These are phyloP conservation scores for Caligus rogercresseyi DNA, from an alignment of 1,140 invertebrate genomes.

Conservation along the genomic window DNA sequence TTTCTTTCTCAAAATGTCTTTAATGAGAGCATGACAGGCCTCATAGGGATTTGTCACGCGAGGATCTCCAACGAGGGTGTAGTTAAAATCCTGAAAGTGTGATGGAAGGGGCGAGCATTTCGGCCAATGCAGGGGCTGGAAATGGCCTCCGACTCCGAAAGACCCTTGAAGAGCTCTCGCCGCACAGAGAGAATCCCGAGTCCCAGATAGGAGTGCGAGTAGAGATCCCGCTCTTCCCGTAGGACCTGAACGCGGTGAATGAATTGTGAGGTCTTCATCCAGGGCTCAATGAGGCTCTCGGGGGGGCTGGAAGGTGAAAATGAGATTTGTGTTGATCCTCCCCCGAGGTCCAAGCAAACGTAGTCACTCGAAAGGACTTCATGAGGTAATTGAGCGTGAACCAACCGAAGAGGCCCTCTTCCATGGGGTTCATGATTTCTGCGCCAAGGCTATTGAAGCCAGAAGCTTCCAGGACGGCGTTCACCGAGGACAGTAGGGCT, in stretches of 20 bases:
- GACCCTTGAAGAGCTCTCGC: constrained; percentile 47
- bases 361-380: constrained; percentile 41
- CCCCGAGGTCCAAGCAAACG: constrained; percentile 77
- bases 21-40: constrained; percentile 41
- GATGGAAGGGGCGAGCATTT: neutral
- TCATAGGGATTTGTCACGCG: constrained; percentile 38
- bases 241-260: constrained; percentile 47
- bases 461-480: constrained; percentile 42
- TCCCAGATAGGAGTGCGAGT: constrained; percentile 54
- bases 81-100: neutral
- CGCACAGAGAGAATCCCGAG: constrained; percentile 73
- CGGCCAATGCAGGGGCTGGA: neutral
- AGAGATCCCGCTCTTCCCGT: constrained; percentile 24
- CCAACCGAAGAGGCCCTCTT: constrained; percentile 88
- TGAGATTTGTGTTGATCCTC: constrained; percentile 84
- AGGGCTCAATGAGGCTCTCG: constrained; percentile 25
- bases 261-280: constrained; percentile 32
- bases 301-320: constrained; percentile 42
- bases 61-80: neutral
- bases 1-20: too few relatives aligned
- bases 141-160: constrained; percentile 30
- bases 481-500: constrained; percentile 47
- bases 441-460: constrained; percentile 59
- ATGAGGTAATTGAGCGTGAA: constrained; percentile 77
- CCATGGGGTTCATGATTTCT: constrained; percentile 75